phyloP scores from a whole-genome alignment of 2,113 vertebrate genomes.

The Anser brachyrhynchus region DNA sequence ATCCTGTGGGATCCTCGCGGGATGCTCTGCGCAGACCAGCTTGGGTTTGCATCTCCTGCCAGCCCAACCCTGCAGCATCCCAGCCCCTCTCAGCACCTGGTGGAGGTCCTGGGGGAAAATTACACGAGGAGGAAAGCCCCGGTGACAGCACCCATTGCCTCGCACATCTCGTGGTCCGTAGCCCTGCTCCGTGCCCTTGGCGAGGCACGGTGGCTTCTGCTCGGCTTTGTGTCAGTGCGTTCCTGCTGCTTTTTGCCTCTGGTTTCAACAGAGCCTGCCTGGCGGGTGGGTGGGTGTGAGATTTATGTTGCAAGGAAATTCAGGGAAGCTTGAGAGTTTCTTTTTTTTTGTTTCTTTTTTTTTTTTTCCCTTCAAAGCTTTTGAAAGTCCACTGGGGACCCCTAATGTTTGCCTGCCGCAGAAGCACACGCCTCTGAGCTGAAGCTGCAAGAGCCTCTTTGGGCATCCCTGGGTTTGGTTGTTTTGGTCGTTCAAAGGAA shows the following conservation, averaged over 20 bases:
- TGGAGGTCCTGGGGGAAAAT: background rate
- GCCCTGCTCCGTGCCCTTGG: background rate
- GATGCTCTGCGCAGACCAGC: rapidly evolving
- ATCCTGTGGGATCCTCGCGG: rapidly evolving
- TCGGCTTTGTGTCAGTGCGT: slow-evolving; percentile 21
- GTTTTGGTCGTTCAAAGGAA: background rate
- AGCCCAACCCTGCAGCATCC: background rate
- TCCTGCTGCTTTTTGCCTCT: slow-evolving; percentile 12
- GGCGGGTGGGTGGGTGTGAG: slow-evolving; percentile 5
- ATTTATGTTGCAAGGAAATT: slow-evolving; percentile 9
- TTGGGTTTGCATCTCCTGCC: background rate
- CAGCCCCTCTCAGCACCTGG: background rate
- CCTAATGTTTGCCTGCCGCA: slow-evolving; percentile 67
- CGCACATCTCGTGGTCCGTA: background rate
- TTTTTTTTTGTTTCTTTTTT: background rate
- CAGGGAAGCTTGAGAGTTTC: background rate
- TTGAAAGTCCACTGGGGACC: slow-evolving; percentile 68
- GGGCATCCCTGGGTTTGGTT: background rate
- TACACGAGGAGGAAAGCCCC: background rate
- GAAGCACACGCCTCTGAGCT: background rate
- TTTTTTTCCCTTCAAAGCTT: background rate
- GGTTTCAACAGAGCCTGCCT: slow-evolving; percentile 18
- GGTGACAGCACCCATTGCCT: background rate
- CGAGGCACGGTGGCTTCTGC: background rate
- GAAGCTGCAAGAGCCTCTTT: background rate